Conservation (phyloP, 2,113 vertebrate genomes). For the Amazona guildingii region DNA sequence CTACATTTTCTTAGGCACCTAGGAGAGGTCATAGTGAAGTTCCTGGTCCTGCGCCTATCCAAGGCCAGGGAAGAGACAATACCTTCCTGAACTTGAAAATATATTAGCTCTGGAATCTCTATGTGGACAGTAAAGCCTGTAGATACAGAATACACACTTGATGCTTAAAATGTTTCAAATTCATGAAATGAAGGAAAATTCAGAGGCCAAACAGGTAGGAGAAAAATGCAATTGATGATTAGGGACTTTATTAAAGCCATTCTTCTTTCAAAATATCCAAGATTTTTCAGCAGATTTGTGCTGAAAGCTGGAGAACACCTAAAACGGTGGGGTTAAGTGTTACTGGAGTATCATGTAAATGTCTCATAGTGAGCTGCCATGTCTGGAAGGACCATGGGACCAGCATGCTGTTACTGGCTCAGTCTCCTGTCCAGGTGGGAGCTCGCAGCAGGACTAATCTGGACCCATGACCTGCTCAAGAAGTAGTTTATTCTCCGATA, state of each 20-base stretch:
- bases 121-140: not conserved
- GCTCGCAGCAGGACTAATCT: not conserved
- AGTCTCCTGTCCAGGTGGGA: not conserved
- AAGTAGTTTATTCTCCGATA: no score
- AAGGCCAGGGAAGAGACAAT: not conserved
- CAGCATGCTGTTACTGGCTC: fast-evolving
- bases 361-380: no score
- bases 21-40: not conserved
- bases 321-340: fast-evolving
- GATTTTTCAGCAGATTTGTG: not conserved
- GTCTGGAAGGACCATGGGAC: not conserved
- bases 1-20: not conserved
- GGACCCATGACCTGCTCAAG: fast-evolving
- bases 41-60: not conserved
- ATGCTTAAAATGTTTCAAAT: not conserved
- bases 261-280: no score
- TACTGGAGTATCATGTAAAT: not conserved
- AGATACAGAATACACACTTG: no score
- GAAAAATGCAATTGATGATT: not conserved
- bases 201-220: not conserved
- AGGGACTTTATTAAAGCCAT: not conserved
- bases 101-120: not conserved
- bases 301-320: not conserved
- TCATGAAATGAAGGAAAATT: not conserved
- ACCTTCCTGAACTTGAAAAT: not conserved